phyloP scores from a whole-genome alignment of 2,113 vertebrate species.

The Cepphus grylle region DNA sequence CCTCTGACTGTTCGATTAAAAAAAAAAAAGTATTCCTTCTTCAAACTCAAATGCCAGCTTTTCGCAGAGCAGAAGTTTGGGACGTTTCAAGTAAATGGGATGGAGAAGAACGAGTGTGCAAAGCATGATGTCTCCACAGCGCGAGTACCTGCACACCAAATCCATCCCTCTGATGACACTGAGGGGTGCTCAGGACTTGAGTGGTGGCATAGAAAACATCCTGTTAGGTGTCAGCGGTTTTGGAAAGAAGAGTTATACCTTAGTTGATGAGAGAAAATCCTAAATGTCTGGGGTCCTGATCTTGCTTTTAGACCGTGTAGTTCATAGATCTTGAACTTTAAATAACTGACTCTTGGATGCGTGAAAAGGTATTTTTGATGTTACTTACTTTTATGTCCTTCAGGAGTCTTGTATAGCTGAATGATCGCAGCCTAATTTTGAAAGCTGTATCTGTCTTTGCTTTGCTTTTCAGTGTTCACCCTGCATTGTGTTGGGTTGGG shows the following conservation, averaged over 20 bases:
- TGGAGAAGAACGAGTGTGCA: neutral
- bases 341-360: rapidly evolving
- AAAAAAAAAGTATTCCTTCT: neutral
- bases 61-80: neutral
- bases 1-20: neutral
- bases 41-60: neutral
- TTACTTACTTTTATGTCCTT: neutral
- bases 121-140: rapidly evolving
- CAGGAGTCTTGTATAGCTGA: neutral
- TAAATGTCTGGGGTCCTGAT: neutral
- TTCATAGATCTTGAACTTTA: neutral
- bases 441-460: neutral
- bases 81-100: neutral
- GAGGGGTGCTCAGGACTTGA: neutral
- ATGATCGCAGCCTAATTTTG: neutral
- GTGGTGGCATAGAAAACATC: rapidly evolving
- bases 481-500: rapidly evolving
- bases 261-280: neutral
- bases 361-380: neutral
- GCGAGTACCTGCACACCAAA: rapidly evolving
- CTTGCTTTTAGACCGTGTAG: neutral
- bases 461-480: rapidly evolving
- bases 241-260: rapidly evolving
- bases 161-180: neutral
- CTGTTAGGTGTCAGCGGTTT: neutral